Conservation (phyloP, 2,113 vertebrate species). For the Nothocercus nigrocapillus region DNA sequence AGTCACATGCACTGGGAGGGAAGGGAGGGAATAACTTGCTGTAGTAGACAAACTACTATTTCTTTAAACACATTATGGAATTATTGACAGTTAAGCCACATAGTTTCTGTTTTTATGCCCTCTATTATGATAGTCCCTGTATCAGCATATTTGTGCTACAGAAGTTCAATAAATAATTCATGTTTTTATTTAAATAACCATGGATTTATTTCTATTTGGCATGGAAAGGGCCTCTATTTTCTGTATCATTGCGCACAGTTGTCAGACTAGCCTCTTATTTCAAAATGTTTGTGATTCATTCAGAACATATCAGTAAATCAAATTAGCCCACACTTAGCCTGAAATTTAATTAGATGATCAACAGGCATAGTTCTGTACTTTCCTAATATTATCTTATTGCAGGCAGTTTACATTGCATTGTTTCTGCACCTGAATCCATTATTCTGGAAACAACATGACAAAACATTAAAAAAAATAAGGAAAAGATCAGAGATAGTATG, state of each 20-base stretch:
- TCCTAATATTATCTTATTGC: neutral
- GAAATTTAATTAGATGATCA: slow-evolving; percentile 34
- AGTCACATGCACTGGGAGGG: neutral
- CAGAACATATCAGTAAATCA: slow-evolving; percentile 2
- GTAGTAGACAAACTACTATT: neutral
- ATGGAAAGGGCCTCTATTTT: slow-evolving; percentile 31
- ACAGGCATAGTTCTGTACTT: neutral
- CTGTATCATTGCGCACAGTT: slow-evolving; percentile 14
- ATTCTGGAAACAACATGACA: neutral
- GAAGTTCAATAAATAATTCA: slow-evolving; percentile 32
- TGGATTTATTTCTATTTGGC: slow-evolving; percentile 40
- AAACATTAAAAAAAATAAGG: neutral
- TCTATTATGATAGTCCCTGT: neutral
- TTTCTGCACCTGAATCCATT: neutral
- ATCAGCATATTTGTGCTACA: slow-evolving; percentile 15
- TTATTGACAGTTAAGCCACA: neutral
- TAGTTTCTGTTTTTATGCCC: slow-evolving; percentile 9
- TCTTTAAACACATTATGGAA: neutral
- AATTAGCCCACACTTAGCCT: neutral
- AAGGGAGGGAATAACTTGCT: neutral
- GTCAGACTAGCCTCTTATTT: neutral
- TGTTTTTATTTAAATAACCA: slow-evolving; percentile 45
- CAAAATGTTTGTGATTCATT: slow-evolving; percentile 22
- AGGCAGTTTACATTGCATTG: neutral
- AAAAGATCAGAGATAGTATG: neutral